phyloP scores from a whole-genome alignment of 2,797 vertebrate species.

The Heterohyrax brucei region DNA sequence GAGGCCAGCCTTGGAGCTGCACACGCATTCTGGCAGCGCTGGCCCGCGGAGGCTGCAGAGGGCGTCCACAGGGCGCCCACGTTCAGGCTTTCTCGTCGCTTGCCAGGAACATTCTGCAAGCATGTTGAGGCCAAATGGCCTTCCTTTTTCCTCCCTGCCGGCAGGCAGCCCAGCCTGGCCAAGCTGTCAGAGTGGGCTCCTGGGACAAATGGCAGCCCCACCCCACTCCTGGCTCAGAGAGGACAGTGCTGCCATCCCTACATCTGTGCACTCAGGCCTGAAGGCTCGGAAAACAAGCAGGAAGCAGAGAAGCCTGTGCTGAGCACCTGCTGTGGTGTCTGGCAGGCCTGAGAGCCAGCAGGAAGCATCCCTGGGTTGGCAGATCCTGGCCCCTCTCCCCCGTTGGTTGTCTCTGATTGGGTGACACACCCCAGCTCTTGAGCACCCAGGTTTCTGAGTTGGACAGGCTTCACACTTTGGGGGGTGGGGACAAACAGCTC shows the following conservation, averaged over 20 bases:
- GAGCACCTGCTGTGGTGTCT: not conserved
- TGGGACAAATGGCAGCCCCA: not conserved
- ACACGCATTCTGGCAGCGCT: not conserved
- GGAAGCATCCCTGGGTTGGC: not conserved
- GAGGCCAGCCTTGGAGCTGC: not conserved
- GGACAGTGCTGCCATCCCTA: not conserved
- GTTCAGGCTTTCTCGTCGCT: slow-evolving; percentile 4
- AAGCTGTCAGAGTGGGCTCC: not conserved
- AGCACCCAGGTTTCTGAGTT: not conserved
- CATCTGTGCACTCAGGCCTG: not conserved
- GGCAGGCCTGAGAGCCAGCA: not conserved
- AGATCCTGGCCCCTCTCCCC: not conserved
- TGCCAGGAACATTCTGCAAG: not conserved
- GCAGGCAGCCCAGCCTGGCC: not conserved
- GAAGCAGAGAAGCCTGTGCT: not conserved
- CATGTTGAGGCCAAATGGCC: not conserved
- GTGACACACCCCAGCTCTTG: not conserved
- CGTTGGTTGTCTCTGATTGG: not conserved
- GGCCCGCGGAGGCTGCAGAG: too few species aligned
- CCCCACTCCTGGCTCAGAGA: not conserved
- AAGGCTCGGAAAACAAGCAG: not conserved
- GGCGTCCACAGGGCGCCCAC: slow-evolving; percentile 39
- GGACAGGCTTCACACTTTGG: not conserved
- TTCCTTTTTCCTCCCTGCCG: not conserved
- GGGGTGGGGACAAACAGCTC: not conserved